Conservation (phyloP, 2,888 invertebrate genomes). For the Caenorhabditis panamensis region DNA sequence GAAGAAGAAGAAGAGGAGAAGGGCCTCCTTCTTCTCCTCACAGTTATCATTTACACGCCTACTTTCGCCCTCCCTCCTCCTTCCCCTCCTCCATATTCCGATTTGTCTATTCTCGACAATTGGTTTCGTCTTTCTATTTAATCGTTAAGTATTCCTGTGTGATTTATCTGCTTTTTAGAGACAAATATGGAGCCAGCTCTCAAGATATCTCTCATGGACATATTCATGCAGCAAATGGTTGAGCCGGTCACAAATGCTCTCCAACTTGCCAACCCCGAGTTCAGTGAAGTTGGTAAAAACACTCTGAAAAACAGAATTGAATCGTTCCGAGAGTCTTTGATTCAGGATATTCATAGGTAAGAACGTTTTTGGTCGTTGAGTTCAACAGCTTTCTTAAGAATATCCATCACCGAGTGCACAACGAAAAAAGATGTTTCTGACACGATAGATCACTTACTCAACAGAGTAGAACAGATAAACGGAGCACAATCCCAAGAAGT, state of each 20-base stretch:
- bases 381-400: slow-evolving; percentile 18
- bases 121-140: neutral
- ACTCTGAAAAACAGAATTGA: slow-evolving; percentile 16
- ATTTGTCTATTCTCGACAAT: slow-evolving; percentile 31
- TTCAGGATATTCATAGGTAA: slow-evolving; percentile 12
- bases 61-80: slow-evolving; percentile 44
- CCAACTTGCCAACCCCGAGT: neutral
- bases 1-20: slow-evolving; percentile 16
- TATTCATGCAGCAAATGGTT: slow-evolving; percentile 29
- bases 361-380: too few species aligned
- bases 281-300: neutral
- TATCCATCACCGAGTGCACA: too few species aligned
- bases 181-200: slow-evolving; percentile 7
- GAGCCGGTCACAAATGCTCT: slow-evolving; percentile 21
- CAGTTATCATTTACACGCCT: slow-evolving; percentile 61
- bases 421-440: neutral
- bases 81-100: slow-evolving; percentile 24
- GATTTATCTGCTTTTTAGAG: slow-evolving; percentile 4
- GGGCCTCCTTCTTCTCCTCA: slow-evolving; percentile 32
- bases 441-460: neutral
- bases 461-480: neutral
- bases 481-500: neutral
- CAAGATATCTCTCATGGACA: slow-evolving; percentile 15
- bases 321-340: slow-evolving; percentile 8
- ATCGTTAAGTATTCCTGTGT: neutral